Evolutionary conservation across 2,888 invertebrate species (phyloP), one percentile per base, ranked within the genome.

Genomic region (Cyclophora punctaria): DNA sequence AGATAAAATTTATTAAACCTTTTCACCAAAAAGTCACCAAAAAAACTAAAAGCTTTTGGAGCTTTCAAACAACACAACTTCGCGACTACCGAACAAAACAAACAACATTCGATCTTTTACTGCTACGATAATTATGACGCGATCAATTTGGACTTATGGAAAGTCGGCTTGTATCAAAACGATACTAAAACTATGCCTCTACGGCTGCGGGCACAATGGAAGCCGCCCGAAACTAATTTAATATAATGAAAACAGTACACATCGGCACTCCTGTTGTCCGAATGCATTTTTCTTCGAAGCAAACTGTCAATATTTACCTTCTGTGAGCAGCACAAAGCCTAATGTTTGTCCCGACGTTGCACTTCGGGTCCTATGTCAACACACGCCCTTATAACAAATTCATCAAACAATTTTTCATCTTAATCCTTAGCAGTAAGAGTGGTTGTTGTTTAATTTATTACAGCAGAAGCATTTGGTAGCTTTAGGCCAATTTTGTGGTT

Each of bases 401-500:
- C 62, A 40, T 52, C 58, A 62, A 51, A 44, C 48, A 40, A 73
- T 60, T 69, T 55, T 53, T 55, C 60, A 65, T 73, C 69, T 66
- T 80, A 37, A 71, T 6, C 2, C 3, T 2, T n/a, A 20, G 3
- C 1, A 33, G 60, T 71, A 71, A 70, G 65, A 63, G 66, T 54
- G 53, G 66, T 73, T 69, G 34, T 44, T 20, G 20, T 20, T 78
- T 71, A 71, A 75, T 78, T 81, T 77, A 78, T 78, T 78, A 78
- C 83, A 80, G 86, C 84, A 85, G 86, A 84, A 85, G 84, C 85
- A 75, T 83, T 83, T 85, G 83, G 83, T 79, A 83, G 86, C 85
- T 78, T 37, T 64, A 57, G 60, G 77, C 85, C 81, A 68, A 72
- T 79, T 75, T 70, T 80, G 83, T 72, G 83, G 84, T 78, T 74